Evolutionary conservation across 1,140 invertebrate species (phyloP), one percentile per base, ranked within the genome.

Genomic region (Littorina saxatilis): DNA sequence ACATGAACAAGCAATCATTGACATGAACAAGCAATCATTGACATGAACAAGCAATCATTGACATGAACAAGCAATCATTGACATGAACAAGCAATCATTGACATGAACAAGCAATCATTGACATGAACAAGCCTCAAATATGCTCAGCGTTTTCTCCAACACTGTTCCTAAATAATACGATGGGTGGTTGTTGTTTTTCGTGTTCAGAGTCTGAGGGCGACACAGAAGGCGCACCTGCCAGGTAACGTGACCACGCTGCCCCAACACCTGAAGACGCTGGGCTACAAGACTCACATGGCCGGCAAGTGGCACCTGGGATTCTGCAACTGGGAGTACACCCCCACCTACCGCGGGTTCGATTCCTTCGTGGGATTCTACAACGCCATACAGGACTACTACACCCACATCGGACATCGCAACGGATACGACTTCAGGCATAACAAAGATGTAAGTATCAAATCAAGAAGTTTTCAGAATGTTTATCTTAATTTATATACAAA

Each of bases 261-360:
- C 0, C 93, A 97, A 91, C 95, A 96, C 86, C 93, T 98, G 50
- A 94, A 95, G 89, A 93, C 95, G 27, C 90, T 94, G 0, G 97
- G 96, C 0, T 99, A 98, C 91, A 92, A 92, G 11, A 97, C 96
- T 0, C 95, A 96, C 90, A 94, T 96, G 70, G 94, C 98, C 29
- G 97, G 97, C 32, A 98, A 98, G 86, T 94, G 93, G 93, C 93
- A 94, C 87, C 80, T 94, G 7, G 93, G 93, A 2, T 94, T 92
- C 79, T 94, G 93, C 83, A 91, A 92, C 68, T 86, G 89, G 83
- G 89, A 90, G 39, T 94, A 92, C 80, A 92, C 93, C 9, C 94
- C 93, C 23, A 92, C 92, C 9, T 86, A 87, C 40, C 82, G 93
- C 43, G 93, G 93, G n/a, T 94, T 94, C 84, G 93, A 94, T 79